Percentiles rank a stretch among this genome's conserved stretches.
Conservation (phyloP, 2,888 invertebrate genomes). For the Petrolisthes manimaculis region DNA sequence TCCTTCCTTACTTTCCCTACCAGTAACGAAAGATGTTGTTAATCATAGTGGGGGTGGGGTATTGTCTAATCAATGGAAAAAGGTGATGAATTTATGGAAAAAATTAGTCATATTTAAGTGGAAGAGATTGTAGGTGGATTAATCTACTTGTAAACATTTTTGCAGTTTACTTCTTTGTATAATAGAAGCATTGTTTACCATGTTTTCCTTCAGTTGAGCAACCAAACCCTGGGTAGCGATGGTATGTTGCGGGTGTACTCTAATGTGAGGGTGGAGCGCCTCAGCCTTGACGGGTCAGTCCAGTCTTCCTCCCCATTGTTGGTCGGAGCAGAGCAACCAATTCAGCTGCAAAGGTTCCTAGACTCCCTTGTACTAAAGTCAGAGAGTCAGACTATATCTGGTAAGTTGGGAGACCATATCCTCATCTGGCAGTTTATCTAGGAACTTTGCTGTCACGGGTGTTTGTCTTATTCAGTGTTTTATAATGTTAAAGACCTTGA, state of each 20-base stretch:
- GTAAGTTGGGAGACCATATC: neutral
- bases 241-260: slow-evolving; percentile 11
- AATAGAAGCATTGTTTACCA: neutral
- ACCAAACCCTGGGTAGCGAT: neutral
- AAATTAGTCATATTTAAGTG: too few species aligned
- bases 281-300: neutral
- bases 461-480: too few species aligned
- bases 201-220: neutral
- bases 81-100: too few species aligned
- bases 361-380: slow-evolving; percentile 35
- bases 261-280: neutral
- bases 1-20: too few species aligned
- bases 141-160: too few species aligned
- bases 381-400: slow-evolving; percentile 22
- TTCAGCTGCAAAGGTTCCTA: slow-evolving; percentile 24
- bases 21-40: too few species aligned
- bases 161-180: neutral
- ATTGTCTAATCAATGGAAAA: too few species aligned
- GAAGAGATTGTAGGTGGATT: too few species aligned
- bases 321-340: neutral
- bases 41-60: too few species aligned
- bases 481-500: too few species aligned
- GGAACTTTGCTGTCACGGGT: too few species aligned
- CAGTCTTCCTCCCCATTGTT: neutral
- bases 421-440: too few species aligned